Evolutionary conservation across 2,888 invertebrate genomes (phyloP).

Genomic region (Drosophila anomelani): DNA sequence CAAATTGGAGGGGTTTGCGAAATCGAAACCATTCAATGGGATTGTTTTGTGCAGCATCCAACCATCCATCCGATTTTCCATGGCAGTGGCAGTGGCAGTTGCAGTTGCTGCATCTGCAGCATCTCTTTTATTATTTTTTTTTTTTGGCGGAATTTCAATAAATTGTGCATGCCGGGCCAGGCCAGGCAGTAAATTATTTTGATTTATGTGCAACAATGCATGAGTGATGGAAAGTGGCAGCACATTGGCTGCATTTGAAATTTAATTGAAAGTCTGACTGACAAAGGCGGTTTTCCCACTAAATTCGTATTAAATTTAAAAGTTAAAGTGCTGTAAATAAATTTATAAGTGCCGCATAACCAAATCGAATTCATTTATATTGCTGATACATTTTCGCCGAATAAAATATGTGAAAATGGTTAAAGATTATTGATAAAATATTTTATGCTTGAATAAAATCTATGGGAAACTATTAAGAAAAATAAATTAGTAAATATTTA

Average conservation of each 20-base stretch:
- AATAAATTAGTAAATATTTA: neutral
- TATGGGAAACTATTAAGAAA: neutral
- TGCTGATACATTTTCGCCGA: neutral
- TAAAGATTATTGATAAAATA: neutral
- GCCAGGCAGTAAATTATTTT: constrained; percentile 62
- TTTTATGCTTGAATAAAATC: neutral
- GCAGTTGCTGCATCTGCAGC: constrained; percentile 12
- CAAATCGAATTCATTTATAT: neutral
- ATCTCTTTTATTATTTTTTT: neutral
- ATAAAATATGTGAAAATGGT: neutral
- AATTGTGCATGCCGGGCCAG: constrained; percentile 37
- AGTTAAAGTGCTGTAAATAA: neutral
- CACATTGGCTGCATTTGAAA: constrained; percentile 27
- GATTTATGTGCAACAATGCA: constrained; percentile 59
- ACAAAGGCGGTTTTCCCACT: neutral
- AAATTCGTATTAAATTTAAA: neutral
- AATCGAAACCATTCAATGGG: constrained; percentile 30
- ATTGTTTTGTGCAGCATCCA: constrained; percentile 29
- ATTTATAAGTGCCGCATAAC: neutral
- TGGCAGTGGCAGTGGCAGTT: constrained; percentile 4
- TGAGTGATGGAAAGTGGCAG: constrained; percentile 40
- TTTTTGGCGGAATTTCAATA: constrained; percentile 48
- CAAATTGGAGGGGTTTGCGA: constrained; percentile 38
- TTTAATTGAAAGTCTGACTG: constrained; percentile 30
- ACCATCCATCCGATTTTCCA: constrained; percentile 15